Evolutionary conservation across 2,797 vertebrate species (phyloP).

Genomic region (Acrossocheilus wenchowensis): DNA sequence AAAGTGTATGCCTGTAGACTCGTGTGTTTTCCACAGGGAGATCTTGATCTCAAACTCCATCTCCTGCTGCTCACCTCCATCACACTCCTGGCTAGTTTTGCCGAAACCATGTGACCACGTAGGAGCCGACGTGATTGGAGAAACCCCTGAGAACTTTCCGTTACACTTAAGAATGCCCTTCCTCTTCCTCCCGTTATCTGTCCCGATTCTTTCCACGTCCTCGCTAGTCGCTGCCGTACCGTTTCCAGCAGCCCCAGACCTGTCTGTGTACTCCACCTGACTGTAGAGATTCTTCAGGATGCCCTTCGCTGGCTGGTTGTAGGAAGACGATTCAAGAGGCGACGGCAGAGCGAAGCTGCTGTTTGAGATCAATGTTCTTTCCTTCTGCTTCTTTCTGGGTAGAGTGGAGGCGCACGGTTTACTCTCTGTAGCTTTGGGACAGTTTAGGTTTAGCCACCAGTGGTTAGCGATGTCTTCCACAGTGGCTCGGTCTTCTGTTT

Average conservation of each 20-base stretch:
- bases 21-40: slow-evolving; percentile 25
- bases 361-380: background rate
- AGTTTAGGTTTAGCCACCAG: slow-evolving; percentile 65
- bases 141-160: slow-evolving; percentile 51
- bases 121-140: background rate
- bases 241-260: slow-evolving; percentile 37
- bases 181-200: slow-evolving; percentile 28
- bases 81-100: slow-evolving; percentile 18
- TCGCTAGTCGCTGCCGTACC: background rate
- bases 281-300: slow-evolving; percentile 64
- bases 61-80: slow-evolving; percentile 4
- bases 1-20: background rate
- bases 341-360: background rate
- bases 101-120: background rate
- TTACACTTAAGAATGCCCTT: slow-evolving; percentile 67
- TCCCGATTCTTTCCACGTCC: background rate
- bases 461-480: slow-evolving; percentile 66
- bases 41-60: slow-evolving; percentile 41
- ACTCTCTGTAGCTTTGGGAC: slow-evolving; percentile 48
- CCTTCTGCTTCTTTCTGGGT: slow-evolving; percentile 21
- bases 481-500: slow-evolving; percentile 60
- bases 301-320: slow-evolving; percentile 52
- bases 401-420: slow-evolving; percentile 54
- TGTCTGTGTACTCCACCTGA: slow-evolving; percentile 53
- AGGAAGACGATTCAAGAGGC: background rate